phyloP scores from a whole-genome alignment of 2,888 invertebrate genomes.

The Petrolisthes cinctipes region DNA sequence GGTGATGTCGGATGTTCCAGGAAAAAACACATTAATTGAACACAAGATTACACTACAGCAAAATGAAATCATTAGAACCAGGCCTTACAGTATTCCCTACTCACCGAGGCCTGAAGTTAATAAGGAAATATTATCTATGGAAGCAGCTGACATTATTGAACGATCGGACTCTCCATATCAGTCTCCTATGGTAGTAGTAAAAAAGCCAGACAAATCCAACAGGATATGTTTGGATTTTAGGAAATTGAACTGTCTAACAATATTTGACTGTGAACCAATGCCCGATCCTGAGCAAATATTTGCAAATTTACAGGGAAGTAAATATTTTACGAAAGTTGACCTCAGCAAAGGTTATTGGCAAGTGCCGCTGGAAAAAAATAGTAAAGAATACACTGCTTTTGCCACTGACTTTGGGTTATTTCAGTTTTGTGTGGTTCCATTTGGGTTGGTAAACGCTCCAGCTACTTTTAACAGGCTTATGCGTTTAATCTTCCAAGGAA shows the following conservation, averaged over 20 bases:
- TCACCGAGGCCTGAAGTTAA: not conserved
- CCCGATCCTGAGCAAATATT: not conserved
- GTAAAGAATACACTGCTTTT: constrained; percentile 1
- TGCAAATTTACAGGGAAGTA: not conserved
- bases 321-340: not conserved
- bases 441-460: constrained; percentile 5
- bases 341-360: not conserved
- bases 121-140: not conserved
- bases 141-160: not conserved
- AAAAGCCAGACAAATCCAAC: not conserved
- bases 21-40: constrained; percentile 1
- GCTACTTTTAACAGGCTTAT: constrained; percentile 1
- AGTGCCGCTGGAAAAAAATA: not conserved
- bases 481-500: not conserved
- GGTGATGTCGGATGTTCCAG: not conserved
- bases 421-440: not conserved
- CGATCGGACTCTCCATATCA: not conserved
- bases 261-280: not conserved
- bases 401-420: not conserved
- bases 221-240: constrained; percentile 8
- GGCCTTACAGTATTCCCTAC: not conserved
- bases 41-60: not conserved
- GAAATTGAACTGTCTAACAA: not conserved
- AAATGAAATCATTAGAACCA: not conserved
- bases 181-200: constrained; percentile 10